These are phyloP conservation scores for Triplophysa yarkandensis DNA, from an alignment of 2,797 vertebrate species.

Conservation along the genomic window DNA sequence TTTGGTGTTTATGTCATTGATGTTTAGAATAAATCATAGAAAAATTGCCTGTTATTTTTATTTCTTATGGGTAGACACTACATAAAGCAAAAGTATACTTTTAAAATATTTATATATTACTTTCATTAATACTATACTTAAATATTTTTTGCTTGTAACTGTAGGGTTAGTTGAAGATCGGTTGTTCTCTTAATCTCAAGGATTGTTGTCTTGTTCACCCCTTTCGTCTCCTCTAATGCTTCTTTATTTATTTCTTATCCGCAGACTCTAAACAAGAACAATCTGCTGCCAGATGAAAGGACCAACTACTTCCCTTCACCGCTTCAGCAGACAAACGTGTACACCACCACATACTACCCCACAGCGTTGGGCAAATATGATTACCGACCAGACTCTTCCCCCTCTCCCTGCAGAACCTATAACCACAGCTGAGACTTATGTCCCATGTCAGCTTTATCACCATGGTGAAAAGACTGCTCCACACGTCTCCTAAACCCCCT, in stretches of 20 bases:
- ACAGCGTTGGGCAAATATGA: slow-evolving; percentile 91
- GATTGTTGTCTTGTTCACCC: background rate
- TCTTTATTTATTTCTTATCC: slow-evolving; percentile 42
- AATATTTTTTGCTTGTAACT: too few relatives aligned
- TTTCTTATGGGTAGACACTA: too few relatives aligned
- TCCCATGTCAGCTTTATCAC: slow-evolving; percentile 41
- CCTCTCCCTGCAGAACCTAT: slow-evolving; percentile 94
- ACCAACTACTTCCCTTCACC: slow-evolving; percentile 90
- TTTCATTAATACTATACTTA: too few relatives aligned
- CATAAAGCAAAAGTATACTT: too few relatives aligned
- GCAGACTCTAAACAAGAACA: slow-evolving; percentile 98
- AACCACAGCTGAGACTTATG: slow-evolving; percentile 86
- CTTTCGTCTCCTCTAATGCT: slow-evolving; percentile 30
- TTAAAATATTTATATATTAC: too few relatives aligned
- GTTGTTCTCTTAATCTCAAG: slow-evolving; percentile 15
- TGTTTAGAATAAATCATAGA: too few relatives aligned
- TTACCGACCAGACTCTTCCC: slow-evolving; percentile 93
- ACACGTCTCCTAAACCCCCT: slow-evolving; percentile 48
- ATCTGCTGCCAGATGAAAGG: slow-evolving; percentile 93
- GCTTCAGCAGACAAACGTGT: slow-evolving; percentile 95
- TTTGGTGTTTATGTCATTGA: too few relatives aligned
- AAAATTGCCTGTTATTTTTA: too few relatives aligned
- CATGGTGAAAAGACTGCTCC: slow-evolving; percentile 58
- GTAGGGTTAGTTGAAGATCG: too few relatives aligned
- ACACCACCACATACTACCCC: slow-evolving; percentile 97